Conservation (phyloP, 1,140 invertebrate genomes). For the Zaprionus inermis region DNA sequence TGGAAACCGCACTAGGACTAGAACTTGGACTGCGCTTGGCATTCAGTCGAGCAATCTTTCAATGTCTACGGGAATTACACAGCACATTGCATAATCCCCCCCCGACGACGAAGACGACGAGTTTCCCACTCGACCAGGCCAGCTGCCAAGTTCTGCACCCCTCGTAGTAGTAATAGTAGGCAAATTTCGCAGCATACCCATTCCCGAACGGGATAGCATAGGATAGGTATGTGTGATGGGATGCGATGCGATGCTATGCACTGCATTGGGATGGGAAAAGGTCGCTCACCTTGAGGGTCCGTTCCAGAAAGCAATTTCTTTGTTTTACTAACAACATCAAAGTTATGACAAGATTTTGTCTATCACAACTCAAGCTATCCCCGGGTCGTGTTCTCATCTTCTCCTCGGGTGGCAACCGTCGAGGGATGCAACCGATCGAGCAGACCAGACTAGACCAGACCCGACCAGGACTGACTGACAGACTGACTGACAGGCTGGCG, state of each 20-base stretch:
- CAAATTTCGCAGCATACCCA: conserved; percentile 60
- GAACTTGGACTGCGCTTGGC: not conserved
- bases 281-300: conserved; percentile 58
- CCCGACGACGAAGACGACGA: conserved; percentile 10
- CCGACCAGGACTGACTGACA: conserved; percentile 28
- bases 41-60: conserved; percentile 73
- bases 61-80: conserved; percentile 70
- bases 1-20: not conserved
- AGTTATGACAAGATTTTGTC: conserved; percentile 84
- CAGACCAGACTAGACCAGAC: conserved; percentile 8
- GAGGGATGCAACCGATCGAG: conserved; percentile 46
- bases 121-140: conserved; percentile 35
- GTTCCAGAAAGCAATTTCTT: conserved; percentile 64
- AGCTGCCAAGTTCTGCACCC: conserved; percentile 66
- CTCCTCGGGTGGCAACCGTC: conserved; percentile 38
- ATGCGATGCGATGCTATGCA: no score
- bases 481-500: conserved; percentile 57
- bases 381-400: conserved; percentile 26
- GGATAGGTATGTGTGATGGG: not conserved
- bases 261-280: conserved; percentile 18
- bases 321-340: conserved; percentile 83
- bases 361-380: conserved; percentile 62
- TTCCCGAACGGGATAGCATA: conserved; percentile 61
- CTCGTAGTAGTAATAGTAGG: conserved; percentile 25
- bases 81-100: conserved; percentile 74